Conservation (phyloP, 2,113 vertebrate genomes). For the Channa maculata region DNA sequence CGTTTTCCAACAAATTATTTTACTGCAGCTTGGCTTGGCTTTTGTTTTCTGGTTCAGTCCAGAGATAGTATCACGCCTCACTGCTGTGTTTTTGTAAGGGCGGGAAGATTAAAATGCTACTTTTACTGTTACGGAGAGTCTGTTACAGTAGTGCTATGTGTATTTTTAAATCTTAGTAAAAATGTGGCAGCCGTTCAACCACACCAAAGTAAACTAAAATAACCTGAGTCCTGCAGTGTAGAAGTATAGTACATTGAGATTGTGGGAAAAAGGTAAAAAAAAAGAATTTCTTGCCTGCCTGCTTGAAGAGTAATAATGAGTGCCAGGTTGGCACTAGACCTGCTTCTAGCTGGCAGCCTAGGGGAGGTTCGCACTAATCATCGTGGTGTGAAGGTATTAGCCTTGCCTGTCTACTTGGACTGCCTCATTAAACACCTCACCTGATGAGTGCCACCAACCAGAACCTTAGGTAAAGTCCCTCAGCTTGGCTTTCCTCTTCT, state of each 20-base stretch:
- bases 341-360: conserved; percentile 57
- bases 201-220: conserved; percentile 3
- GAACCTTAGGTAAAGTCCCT: conserved; percentile 46
- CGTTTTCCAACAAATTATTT: too few relatives aligned
- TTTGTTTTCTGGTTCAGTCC: neutral
- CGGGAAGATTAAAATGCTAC: neutral
- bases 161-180: neutral
- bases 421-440: conserved; percentile 75
- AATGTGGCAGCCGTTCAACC: neutral
- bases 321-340: conserved; percentile 57
- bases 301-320: conserved; percentile 76
- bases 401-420: conserved; percentile 62
- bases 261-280: conserved; percentile 1
- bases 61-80: neutral
- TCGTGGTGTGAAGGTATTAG: conserved; percentile 78
- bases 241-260: conserved; percentile 17
- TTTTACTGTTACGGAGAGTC: neutral
- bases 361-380: conserved; percentile 82
- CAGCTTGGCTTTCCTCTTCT: conserved; percentile 28
- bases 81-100: neutral
- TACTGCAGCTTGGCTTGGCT: too few relatives aligned
- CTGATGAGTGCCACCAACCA: conserved; percentile 62
- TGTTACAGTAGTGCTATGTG: too few relatives aligned
- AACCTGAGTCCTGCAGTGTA: conserved; percentile 9
- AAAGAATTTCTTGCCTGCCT: conserved; percentile 15